These are phyloP conservation scores for Caenorhabditis becei DNA, from an alignment of 2,888 invertebrate species.

Conservation along the genomic window DNA sequence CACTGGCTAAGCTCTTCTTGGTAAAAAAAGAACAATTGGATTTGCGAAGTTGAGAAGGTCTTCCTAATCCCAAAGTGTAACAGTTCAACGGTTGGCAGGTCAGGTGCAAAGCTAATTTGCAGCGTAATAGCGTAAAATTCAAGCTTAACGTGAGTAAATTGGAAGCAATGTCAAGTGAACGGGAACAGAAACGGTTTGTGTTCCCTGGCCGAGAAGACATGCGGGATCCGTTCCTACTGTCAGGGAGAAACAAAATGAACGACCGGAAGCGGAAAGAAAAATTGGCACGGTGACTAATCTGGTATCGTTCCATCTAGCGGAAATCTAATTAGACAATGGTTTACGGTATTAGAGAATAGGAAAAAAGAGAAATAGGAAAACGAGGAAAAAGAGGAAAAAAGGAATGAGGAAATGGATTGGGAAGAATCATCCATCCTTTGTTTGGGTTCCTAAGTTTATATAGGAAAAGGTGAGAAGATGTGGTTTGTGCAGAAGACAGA, in stretches of 20 bases:
- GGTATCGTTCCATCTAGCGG: constrained; percentile 55
- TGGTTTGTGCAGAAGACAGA: constrained; percentile 39
- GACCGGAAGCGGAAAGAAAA: constrained; percentile 46
- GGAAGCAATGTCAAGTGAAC: constrained; percentile 4
- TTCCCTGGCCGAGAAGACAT: constrained; percentile 1
- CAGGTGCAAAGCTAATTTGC: constrained; percentile 24
- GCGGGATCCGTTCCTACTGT: constrained; percentile 20
- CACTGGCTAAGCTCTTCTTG: constrained; percentile 24
- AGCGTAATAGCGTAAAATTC: constrained; percentile 33
- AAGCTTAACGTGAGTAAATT: neutral
- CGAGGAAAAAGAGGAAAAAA: neutral
- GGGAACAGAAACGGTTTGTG: neutral
- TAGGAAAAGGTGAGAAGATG: constrained; percentile 21
- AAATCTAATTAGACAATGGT: constrained; percentile 52
- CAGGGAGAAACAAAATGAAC: constrained; percentile 25
- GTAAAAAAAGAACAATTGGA: constrained; percentile 31
- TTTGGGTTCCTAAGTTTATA: constrained; percentile 1
- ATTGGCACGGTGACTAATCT: constrained; percentile 53
- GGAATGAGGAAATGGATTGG: neutral
- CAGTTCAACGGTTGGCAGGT: constrained; percentile 11
- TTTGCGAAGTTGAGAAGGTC: constrained; percentile 14
- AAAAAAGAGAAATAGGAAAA: neutral
- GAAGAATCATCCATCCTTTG: neutral
- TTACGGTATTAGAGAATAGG: constrained; percentile 39
- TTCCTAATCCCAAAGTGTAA: constrained; percentile 48